These are phyloP conservation scores for Oostethus manadensis DNA, from an alignment of 2,113 vertebrate genomes.

Conservation along the genomic window DNA sequence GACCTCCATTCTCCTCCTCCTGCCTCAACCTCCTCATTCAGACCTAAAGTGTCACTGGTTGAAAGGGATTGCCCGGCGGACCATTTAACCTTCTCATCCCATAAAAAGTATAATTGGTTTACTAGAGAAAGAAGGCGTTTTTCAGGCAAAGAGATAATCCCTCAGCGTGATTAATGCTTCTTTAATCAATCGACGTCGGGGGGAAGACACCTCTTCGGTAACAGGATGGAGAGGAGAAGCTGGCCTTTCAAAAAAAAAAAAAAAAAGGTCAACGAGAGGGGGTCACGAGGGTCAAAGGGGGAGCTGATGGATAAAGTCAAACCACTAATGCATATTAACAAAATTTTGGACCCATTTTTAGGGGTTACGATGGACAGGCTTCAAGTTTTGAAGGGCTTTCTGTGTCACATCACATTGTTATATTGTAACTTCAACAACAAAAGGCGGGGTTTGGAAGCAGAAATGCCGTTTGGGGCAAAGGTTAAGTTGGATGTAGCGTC, in stretches of 20 bases:
- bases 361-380: background rate
- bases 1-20: slow-evolving; percentile 21
- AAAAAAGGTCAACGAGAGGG: slow-evolving; percentile 81
- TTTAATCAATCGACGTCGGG: slow-evolving; percentile 93
- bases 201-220: slow-evolving; percentile 84
- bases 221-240: slow-evolving; percentile 85
- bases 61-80: slow-evolving; percentile 71
- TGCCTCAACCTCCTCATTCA: slow-evolving; percentile 42
- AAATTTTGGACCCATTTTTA: slow-evolving; percentile 16
- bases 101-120: slow-evolving; percentile 90
- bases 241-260: slow-evolving; percentile 75
- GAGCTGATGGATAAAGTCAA: slow-evolving; percentile 85
- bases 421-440: slow-evolving; percentile 20
- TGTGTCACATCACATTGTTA: too few species aligned
- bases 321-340: slow-evolving; percentile 72
- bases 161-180: slow-evolving; percentile 91
- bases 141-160: slow-evolving; percentile 83
- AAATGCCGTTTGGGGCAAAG: slow-evolving; percentile 23
- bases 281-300: slow-evolving; percentile 76
- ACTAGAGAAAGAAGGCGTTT: slow-evolving; percentile 80
- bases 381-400: too few species aligned
- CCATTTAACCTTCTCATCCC: slow-evolving; percentile 84
- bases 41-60: slow-evolving; percentile 61
- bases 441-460: slow-evolving; percentile 12
- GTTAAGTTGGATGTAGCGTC: slow-evolving; percentile 41